Base-by-base conservation (phyloP, 2,797 vertebrate species). In the Poeciliopsis presidionis region DNA sequence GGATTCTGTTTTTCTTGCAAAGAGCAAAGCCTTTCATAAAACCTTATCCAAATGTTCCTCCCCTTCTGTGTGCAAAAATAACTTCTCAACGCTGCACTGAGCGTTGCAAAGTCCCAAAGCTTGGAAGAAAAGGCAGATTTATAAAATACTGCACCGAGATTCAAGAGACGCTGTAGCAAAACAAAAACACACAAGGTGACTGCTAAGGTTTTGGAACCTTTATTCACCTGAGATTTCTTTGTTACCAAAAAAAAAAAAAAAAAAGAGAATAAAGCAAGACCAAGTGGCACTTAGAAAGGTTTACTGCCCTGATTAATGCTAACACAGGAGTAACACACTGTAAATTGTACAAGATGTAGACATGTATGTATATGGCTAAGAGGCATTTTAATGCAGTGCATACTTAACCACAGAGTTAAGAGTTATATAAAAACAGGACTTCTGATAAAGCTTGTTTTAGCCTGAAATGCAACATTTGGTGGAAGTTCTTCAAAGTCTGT, bases 171-270 rank as follows among this genome's bases (percentile, higher is more conserved):
- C 53, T 65, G 53, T 8, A 13, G 74, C 75, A 72, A 71, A 72
- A 74, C 55, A 41, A 63, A 41, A 72, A 47, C 49, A 55, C 7
- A 28, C n/a, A 78, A 3, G 75, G 79, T 78, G 80, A 90, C 45
- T 76, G 2, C 70, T 82, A 86, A 83, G 84, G 86, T 88, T 80
- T 84, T 57, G 78, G 61, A 80, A 88, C 81, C 85, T 71, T 88
- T 70, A 88, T 87, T 83, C 88, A 92, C 93, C 93, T 94, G 93
- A 94, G 94, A 82, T 83, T 88, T 87, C 30, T 90, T 84, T 87
- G 55, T 77, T 61, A 84, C 81, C 87, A 36, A 84, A 67, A 39
- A 75, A 86, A 79, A 74, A 67, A 78, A 86, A 30, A 82, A 72
- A 30, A 74, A 86, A 33, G 53, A 78, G 57, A 78, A 63, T 77